These are phyloP conservation scores for Neogobius melanostomus DNA, from an alignment of 2,113 vertebrate genomes.

Conservation along the genomic window DNA sequence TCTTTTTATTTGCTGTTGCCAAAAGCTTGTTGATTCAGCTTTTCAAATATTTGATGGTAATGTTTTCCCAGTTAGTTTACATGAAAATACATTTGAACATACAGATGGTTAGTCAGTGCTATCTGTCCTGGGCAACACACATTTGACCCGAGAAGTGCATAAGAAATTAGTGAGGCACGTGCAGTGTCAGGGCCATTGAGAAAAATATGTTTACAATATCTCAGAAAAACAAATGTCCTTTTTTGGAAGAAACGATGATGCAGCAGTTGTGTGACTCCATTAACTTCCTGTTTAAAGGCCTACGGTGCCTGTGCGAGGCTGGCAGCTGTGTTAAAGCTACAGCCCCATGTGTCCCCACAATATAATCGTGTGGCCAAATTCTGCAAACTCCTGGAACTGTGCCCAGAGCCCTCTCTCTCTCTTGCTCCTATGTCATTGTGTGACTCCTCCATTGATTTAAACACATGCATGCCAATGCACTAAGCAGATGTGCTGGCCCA, in stretches of 20 bases:
- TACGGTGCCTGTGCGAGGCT: conserved; percentile 7
- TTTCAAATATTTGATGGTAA: too few relatives aligned
- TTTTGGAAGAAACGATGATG: not conserved
- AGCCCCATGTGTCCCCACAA: conserved; percentile 16
- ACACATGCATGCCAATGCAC: not conserved
- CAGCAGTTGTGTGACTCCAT: not conserved
- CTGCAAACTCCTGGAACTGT: conserved; percentile 15
- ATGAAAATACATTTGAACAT: too few relatives aligned
- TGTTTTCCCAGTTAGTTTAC: too few relatives aligned
- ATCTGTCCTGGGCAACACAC: too few relatives aligned
- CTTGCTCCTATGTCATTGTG: not conserved
- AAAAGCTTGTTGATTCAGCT: too few relatives aligned
- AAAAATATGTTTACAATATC: not conserved
- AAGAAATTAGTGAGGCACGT: too few relatives aligned
- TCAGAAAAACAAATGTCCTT: not conserved
- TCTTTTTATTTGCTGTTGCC: too few relatives aligned
- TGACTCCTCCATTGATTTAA: not conserved
- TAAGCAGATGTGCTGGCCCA: not conserved
- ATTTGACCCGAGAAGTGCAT: too few relatives aligned
- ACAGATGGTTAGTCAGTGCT: not conserved
- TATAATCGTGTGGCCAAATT: conserved; percentile 15
- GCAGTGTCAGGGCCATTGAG: too few relatives aligned
- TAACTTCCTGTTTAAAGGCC: conserved; percentile 6
- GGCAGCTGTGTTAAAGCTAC: conserved; percentile 26
- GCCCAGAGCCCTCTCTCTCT: not conserved